These are phyloP conservation scores for Todiramphus chloris DNA, from an alignment of 2,113 vertebrate genomes.

Conservation along the genomic window DNA sequence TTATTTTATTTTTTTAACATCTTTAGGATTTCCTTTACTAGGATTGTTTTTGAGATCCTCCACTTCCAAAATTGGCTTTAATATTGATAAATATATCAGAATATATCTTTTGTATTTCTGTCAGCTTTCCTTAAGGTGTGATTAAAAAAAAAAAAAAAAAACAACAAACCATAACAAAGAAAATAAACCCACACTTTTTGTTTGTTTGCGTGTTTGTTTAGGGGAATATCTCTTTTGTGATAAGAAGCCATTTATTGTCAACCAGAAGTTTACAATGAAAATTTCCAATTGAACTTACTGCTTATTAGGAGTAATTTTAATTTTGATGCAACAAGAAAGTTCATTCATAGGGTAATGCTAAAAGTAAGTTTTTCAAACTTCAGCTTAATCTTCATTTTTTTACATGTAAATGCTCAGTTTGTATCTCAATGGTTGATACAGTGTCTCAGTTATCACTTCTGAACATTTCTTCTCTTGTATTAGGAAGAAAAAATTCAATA, in stretches of 20 bases:
- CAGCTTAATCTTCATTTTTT: not conserved
- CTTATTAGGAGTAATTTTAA: not conserved
- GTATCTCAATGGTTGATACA: not conserved
- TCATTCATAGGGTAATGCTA: not conserved
- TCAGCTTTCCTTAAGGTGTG: not conserved
- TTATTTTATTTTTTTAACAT: not conserved
- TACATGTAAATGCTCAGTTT: not conserved
- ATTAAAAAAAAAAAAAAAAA: not conserved
- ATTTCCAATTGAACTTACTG: not conserved
- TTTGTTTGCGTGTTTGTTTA: not conserved
- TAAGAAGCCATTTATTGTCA: not conserved
- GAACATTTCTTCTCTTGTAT: not conserved
- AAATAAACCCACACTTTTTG: accelerated
- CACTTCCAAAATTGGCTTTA: not conserved
- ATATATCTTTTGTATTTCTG: not conserved
- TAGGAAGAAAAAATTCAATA: not conserved
- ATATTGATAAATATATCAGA: not conserved
- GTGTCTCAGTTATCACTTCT: not conserved
- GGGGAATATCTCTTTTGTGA: not conserved
- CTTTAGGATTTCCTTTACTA: not conserved
- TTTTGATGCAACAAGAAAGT: not conserved
- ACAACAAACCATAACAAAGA: not conserved
- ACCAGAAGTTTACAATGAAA: not conserved
- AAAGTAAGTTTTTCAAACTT: not conserved
- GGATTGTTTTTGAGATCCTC: not conserved